These are phyloP conservation scores for Dromococcyx pavoninus DNA, from an alignment of 2,797 vertebrate genomes.

Conservation along the genomic window DNA sequence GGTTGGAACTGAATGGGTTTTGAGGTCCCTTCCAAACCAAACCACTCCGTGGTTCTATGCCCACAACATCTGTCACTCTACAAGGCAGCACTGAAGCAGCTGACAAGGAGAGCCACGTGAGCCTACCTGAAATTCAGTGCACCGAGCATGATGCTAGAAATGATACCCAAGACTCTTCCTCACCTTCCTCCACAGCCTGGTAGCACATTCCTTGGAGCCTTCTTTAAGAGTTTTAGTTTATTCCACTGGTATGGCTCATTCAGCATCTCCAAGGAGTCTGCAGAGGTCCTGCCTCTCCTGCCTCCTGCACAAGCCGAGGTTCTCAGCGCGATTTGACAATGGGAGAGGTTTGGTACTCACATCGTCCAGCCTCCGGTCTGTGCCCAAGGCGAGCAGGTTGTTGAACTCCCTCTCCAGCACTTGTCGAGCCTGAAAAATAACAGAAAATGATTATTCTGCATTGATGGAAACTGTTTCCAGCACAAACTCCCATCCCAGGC, in stretches of 20 bases:
- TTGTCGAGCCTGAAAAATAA: slow-evolving; percentile 87
- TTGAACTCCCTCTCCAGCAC: slow-evolving; percentile 96
- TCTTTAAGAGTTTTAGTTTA: background rate
- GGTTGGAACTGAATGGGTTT: no score
- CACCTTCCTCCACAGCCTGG: background rate
- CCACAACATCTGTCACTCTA: background rate
- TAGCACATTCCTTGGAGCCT: background rate
- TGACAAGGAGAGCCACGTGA: background rate
- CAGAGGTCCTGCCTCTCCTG: background rate
- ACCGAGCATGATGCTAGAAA: background rate
- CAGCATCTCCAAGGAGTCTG: background rate
- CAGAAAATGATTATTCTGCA: background rate
- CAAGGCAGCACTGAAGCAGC: background rate
- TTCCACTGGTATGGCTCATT: background rate
- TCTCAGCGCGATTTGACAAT: background rate
- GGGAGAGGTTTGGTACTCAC: slow-evolving; percentile 74
- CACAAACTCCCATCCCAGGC: background rate
- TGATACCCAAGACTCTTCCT: background rate
- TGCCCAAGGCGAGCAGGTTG: slow-evolving; percentile 92
- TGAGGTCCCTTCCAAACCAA: no score
- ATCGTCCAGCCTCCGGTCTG: slow-evolving; percentile 90
- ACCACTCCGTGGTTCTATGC: background rate
- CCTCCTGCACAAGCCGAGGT: background rate
- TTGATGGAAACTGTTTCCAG: background rate
- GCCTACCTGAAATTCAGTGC: background rate